These are phyloP conservation scores for Pentalonia nigronervosa DNA, from an alignment of 1,140 invertebrate genomes.

Conservation along the genomic window DNA sequence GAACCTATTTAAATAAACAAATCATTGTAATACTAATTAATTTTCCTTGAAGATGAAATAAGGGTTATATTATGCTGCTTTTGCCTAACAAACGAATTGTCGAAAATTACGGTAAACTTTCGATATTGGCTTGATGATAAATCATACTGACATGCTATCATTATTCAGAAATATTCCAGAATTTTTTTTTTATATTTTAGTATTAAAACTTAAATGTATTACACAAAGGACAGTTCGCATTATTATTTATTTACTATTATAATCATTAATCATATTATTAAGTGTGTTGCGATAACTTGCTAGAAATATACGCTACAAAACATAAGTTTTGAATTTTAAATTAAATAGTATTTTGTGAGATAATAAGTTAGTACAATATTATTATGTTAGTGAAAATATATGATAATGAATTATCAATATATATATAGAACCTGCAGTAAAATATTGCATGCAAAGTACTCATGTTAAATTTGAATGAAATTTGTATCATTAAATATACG, in stretches of 20 bases:
- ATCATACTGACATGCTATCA: not conserved
- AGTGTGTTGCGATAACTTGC: not conserved
- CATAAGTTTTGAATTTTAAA: not conserved
- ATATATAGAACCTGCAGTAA: not conserved
- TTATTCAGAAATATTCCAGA: not conserved
- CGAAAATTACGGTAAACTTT: not conserved
- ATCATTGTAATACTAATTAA: not conserved
- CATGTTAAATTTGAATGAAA: not conserved
- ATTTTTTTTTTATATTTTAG: not conserved
- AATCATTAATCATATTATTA: not conserved
- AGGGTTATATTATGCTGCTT: not conserved
- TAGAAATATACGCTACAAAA: not conserved
- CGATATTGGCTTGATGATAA: not conserved
- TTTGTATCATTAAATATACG: not conserved
- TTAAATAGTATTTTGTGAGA: not conserved
- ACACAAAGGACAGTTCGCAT: not conserved
- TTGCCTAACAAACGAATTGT: not conserved
- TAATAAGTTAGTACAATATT: not conserved
- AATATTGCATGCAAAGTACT: not conserved
- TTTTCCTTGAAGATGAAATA: not conserved
- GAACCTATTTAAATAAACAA: not conserved
- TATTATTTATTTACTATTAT: not conserved
- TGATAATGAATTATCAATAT: not conserved
- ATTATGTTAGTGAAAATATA: not conserved
- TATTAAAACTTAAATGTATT: not conserved